Evolutionary conservation across 2,797 vertebrate genomes (phyloP).

Genomic region (Argentina silus): DNA sequence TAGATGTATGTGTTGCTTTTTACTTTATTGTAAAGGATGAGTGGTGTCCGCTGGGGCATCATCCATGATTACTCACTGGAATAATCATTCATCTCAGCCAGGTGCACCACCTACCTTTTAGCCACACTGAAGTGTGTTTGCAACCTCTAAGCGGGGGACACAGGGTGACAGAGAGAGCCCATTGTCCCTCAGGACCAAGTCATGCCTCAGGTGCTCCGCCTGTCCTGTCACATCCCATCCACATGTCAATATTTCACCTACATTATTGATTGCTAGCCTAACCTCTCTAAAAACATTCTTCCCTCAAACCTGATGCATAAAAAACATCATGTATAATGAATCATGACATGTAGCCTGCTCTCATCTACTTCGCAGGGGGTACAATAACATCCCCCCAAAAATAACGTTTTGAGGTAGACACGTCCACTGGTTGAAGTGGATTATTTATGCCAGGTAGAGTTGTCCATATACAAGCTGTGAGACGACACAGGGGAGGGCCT

Average conservation of each 20-base stretch:
- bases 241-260: conserved; percentile 64
- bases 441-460: conserved; percentile 16
- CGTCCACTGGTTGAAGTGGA: conserved; percentile 28
- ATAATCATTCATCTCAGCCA: not conserved
- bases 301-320: conserved; percentile 44
- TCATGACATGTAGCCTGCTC: conserved; percentile 37
- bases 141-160: not conserved
- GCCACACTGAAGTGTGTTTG: not conserved
- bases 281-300: conserved; percentile 47
- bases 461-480: conserved; percentile 19
- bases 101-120: not conserved
- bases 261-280: conserved; percentile 71
- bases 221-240: conserved; percentile 61
- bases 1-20: too few relatives aligned
- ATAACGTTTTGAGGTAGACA: conserved; percentile 24
- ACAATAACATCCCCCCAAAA: conserved; percentile 43
- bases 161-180: not conserved
- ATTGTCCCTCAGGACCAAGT: not conserved
- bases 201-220: conserved; percentile 46
- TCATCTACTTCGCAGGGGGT: conserved; percentile 35
- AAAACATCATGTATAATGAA: conserved; percentile 60
- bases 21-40: not conserved
- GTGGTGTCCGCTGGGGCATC: not conserved
- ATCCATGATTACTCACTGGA: not conserved
- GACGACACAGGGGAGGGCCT: not conserved